Evolutionary conservation across 2,888 invertebrate genomes (phyloP).

Genomic region (Aplocera efformata): DNA sequence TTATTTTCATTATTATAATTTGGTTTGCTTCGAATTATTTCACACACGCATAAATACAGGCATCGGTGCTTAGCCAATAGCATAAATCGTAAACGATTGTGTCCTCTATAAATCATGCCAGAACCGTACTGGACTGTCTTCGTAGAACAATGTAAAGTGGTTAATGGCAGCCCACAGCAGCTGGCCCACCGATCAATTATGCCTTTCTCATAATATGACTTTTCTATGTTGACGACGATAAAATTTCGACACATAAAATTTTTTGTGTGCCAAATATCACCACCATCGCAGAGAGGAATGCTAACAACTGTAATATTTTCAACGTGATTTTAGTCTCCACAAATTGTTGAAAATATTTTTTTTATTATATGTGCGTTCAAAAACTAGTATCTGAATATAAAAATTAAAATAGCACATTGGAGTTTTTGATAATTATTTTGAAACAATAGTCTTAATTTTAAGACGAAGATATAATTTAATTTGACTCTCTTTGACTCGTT

Average conservation of each 20-base stretch:
- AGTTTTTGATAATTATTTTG: constrained; percentile 52
- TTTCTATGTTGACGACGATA: constrained; percentile 63
- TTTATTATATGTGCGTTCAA: constrained; percentile 53
- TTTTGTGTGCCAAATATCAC: constrained; percentile 72
- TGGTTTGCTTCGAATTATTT: too few relatives aligned
- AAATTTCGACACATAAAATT: constrained; percentile 67
- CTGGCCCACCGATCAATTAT: constrained; percentile 72
- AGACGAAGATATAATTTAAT: constrained; percentile 63
- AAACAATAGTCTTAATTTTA: constrained; percentile 64
- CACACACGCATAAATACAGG: neutral
- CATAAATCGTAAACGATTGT: constrained; percentile 12
- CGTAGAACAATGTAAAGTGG: constrained; percentile 53
- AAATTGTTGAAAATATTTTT: constrained; percentile 70
- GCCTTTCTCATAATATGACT: constrained; percentile 64
- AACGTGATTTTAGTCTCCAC: constrained; percentile 67
- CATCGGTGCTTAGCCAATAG: constrained; percentile 7
- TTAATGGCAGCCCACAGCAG: constrained; percentile 56
- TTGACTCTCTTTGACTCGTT: constrained; percentile 62
- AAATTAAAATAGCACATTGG: constrained; percentile 40
- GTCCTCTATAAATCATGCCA: constrained; percentile 15
- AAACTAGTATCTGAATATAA: constrained; percentile 43
- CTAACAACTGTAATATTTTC: constrained; percentile 74
- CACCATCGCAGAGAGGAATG: constrained; percentile 67
- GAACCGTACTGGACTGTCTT: constrained; percentile 31
- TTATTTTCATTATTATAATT: too few relatives aligned